These are phyloP conservation scores for Tenthredo distinguenda DNA, from an alignment of 2,888 invertebrate genomes.

Conservation along the genomic window DNA sequence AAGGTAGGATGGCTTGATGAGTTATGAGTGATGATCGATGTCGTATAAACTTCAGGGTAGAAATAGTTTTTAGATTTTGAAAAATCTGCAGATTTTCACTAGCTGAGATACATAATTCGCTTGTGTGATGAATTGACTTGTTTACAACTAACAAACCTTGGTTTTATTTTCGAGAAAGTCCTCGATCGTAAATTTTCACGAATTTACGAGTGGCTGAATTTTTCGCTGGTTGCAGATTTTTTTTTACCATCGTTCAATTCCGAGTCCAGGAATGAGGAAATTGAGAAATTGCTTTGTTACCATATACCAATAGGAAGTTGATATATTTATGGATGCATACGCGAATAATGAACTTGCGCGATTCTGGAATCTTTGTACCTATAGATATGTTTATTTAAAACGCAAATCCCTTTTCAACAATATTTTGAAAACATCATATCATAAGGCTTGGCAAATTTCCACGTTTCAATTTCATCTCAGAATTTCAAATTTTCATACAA, in stretches of 20 bases:
- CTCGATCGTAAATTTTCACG: not conserved
- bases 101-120: not conserved
- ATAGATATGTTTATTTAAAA: conserved; percentile 48
- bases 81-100: not conserved
- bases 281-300: not conserved
- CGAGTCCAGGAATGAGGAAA: not conserved
- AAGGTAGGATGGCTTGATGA: conserved; percentile 28
- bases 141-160: not conserved
- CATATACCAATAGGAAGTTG: not conserved
- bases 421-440: conserved; percentile 59
- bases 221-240: not conserved
- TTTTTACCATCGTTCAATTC: not conserved
- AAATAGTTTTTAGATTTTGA: not conserved
- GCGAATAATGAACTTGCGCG: conserved; percentile 20
- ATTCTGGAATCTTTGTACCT: conserved; percentile 52
- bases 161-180: not conserved
- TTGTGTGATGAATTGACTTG: not conserved
- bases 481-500: conserved; percentile 43
- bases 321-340: not conserved
- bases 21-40: conserved; percentile 11
- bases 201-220: not conserved
- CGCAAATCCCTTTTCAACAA: conserved; percentile 57
- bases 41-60: not conserved
- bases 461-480: conserved; percentile 65
- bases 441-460: conserved; percentile 65